Percentiles rank a stretch among this genome's conserved stretches.
phyloP scores from a whole-genome alignment of 2,888 invertebrate genomes.

The Malachius bipustulatus region DNA sequence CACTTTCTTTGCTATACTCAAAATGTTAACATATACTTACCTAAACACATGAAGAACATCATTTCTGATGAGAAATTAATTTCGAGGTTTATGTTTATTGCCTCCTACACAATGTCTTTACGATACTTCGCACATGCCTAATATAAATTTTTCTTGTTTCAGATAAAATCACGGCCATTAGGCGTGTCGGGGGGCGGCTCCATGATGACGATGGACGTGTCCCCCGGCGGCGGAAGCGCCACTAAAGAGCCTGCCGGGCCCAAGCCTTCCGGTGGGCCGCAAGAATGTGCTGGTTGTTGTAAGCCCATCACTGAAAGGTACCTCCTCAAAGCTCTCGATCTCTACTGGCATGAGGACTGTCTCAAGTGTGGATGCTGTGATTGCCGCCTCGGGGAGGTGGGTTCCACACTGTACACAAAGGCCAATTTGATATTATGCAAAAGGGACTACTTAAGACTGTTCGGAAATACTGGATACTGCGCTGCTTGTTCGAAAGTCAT shows the following conservation, averaged over 20 bases:
- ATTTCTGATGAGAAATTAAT: too few species aligned
- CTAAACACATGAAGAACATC: too few species aligned
- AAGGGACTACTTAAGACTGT: conserved; percentile 90
- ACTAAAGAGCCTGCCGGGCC: conserved; percentile 42
- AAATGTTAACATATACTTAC: too few species aligned
- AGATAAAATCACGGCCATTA: conserved; percentile 35
- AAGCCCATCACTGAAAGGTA: conserved; percentile 88
- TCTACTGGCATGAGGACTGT: conserved; percentile 97
- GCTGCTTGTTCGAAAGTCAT: conserved; percentile 96
- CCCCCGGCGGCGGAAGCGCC: too few species aligned
- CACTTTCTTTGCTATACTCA: too few species aligned
- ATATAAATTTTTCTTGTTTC: conserved; percentile 26
- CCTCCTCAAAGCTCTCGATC: conserved; percentile 82
- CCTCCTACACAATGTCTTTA: too few species aligned
- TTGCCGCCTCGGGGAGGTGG: conserved; percentile 91
- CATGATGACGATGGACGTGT: conserved; percentile 82
- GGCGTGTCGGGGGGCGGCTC: too few species aligned
- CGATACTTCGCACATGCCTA: too few species aligned
- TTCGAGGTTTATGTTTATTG: too few species aligned
- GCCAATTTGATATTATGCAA: conserved; percentile 93
- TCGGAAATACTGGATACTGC: conserved; percentile 92
- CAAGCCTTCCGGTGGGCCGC: conserved; percentile 39
- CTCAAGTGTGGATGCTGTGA: conserved; percentile 96
- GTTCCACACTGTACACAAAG: conserved; percentile 88
- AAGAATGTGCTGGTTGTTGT: conserved; percentile 89